A percentile compares a stretch with the other conserved stretches of the same genome.
These are phyloP conservation scores for Unio pictorum DNA, from an alignment of 2,888 invertebrate genomes.

Conservation along the genomic window DNA sequence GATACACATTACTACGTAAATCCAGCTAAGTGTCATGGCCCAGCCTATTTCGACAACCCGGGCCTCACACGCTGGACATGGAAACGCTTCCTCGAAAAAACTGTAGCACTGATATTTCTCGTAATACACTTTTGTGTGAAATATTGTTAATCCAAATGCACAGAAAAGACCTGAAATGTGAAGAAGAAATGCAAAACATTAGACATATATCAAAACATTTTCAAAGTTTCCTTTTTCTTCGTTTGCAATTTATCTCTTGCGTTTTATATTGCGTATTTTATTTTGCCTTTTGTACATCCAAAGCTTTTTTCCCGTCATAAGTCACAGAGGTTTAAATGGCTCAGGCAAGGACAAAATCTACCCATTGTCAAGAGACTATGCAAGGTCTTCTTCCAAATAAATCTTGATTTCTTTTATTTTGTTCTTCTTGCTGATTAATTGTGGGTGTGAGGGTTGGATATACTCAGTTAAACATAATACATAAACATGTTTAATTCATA, in stretches of 20 bases:
- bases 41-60: constrained; percentile 62
- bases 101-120: constrained; percentile 56
- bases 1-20: constrained; percentile 82
- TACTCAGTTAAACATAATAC: too few species aligned
- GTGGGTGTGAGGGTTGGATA: too few species aligned
- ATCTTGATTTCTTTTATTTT: too few species aligned
- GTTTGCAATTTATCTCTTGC: background rate
- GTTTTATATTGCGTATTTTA: background rate
- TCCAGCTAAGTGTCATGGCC: constrained; percentile 80
- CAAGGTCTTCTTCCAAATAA: too few species aligned
- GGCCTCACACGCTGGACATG: constrained; percentile 72
- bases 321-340: too few species aligned
- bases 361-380: too few species aligned
- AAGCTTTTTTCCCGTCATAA: too few species aligned
- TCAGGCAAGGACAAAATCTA: too few species aligned
- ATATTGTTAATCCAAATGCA: constrained; percentile 91
- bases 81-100: constrained; percentile 71
- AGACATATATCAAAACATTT: background rate
- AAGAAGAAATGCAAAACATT: constrained; percentile 27
- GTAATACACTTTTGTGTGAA: constrained; percentile 85
- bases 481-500: too few species aligned
- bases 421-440: too few species aligned
- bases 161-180: constrained; percentile 85
- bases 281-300: too few species aligned
- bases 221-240: background rate